Evolutionary conservation across 2,888 invertebrate species (phyloP).

Genomic region (Lasioglossum oenotherae): DNA sequence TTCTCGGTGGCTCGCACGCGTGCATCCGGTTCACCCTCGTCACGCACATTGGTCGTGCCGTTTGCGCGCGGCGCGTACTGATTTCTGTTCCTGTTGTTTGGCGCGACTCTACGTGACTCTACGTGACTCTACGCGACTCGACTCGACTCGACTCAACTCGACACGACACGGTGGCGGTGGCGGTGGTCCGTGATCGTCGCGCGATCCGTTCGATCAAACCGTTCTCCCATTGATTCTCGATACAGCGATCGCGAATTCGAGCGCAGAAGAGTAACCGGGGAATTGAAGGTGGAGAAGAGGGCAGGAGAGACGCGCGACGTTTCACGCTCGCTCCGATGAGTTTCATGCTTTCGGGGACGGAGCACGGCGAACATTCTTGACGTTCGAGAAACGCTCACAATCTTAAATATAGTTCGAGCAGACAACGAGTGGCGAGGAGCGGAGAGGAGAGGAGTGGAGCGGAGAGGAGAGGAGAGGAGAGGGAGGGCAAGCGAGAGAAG

Average conservation of each 20-base stretch:
- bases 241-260: conserved; percentile 7
- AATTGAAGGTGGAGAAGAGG: not conserved
- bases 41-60: not conserved
- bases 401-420: not conserved
- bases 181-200: conserved; percentile 5
- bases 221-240: not conserved
- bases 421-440: not conserved
- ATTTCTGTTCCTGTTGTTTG: not conserved
- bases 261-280: not conserved
- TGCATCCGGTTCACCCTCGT: not conserved
- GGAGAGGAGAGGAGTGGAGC: not conserved
- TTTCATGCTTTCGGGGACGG: not conserved
- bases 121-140: not conserved
- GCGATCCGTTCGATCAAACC: not conserved
- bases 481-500: not conserved
- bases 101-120: not conserved
- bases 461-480: not conserved
- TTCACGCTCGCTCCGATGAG: not conserved
- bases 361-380: conserved; percentile 12
- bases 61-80: conserved; percentile 3
- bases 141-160: not conserved
- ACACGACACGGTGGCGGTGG: not conserved
- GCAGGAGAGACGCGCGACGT: not conserved
- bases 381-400: not conserved
- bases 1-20: not conserved